These are phyloP conservation scores for Porphyrio hochstetteri DNA, from an alignment of 2,113 vertebrate genomes.

Conservation along the genomic window DNA sequence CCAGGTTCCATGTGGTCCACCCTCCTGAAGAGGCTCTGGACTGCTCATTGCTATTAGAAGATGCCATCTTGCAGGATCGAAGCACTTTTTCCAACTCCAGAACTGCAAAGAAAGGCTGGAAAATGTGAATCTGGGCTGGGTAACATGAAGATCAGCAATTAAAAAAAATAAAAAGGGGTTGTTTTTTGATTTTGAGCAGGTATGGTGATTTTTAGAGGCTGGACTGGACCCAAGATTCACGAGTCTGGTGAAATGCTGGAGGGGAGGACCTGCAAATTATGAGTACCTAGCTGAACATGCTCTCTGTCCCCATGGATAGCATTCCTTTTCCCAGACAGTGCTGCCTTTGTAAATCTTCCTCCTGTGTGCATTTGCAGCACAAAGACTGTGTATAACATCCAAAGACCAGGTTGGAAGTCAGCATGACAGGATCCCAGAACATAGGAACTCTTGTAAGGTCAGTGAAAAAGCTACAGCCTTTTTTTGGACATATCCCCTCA, in stretches of 20 bases:
- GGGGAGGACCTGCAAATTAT: neutral
- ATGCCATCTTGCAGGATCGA: neutral
- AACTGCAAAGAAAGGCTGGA: neutral
- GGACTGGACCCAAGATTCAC: neutral
- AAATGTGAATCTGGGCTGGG: neutral
- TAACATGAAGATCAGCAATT: neutral
- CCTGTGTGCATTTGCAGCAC: neutral
- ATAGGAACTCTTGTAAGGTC: neutral
- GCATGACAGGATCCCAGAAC: neutral
- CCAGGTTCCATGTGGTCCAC: neutral
- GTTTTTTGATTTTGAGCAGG: neutral
- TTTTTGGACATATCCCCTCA: neutral
- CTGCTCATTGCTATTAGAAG: neutral
- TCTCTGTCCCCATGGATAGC: neutral
- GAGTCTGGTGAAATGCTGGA: neutral
- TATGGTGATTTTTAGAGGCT: neutral
- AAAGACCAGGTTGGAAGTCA: neutral
- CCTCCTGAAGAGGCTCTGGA: neutral
- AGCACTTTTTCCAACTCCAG: neutral
- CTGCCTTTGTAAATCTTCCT: neutral
- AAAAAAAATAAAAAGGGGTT: neutral
- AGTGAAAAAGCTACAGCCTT: neutral
- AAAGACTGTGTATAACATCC: neutral
- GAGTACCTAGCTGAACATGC: neutral
- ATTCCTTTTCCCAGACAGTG: neutral